Evolutionary conservation across 2,113 vertebrate genomes (phyloP).

Genomic region (Penelope pileata): DNA sequence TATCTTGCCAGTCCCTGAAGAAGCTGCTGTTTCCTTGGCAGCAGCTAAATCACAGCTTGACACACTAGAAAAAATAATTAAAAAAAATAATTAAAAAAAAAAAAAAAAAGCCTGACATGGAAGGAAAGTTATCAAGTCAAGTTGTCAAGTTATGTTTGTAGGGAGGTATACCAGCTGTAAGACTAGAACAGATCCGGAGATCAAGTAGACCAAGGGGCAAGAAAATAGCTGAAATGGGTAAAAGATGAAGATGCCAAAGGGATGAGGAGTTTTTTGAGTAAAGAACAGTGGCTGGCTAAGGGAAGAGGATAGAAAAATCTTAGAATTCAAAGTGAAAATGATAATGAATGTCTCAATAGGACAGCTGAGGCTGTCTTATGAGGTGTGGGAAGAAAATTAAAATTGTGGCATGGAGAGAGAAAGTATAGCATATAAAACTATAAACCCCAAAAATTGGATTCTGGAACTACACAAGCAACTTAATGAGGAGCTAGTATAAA

Average conservation of each 20-base stretch:
- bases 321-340: background rate
- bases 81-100: too few relatives aligned
- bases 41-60: background rate
- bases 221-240: background rate
- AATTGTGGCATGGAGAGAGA: background rate
- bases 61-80: background rate
- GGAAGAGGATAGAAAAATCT: background rate
- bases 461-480: background rate
- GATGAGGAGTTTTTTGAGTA: background rate
- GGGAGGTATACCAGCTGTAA: background rate
- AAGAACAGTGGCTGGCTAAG: background rate
- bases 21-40: background rate
- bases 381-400: background rate
- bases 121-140: too few relatives aligned
- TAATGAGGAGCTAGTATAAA: background rate
- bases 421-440: background rate
- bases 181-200: background rate
- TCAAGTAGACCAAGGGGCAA: background rate
- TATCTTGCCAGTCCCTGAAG: background rate
- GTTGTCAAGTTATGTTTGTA: background rate
- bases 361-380: background rate
- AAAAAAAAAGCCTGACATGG: background rate
- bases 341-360: background rate
- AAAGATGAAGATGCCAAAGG: background rate
- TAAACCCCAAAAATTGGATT: background rate